Evolutionary conservation across 2,113 vertebrate species (phyloP), one percentile per base, ranked within the genome.

Genomic region (Paramormyrops kingsleyae): DNA sequence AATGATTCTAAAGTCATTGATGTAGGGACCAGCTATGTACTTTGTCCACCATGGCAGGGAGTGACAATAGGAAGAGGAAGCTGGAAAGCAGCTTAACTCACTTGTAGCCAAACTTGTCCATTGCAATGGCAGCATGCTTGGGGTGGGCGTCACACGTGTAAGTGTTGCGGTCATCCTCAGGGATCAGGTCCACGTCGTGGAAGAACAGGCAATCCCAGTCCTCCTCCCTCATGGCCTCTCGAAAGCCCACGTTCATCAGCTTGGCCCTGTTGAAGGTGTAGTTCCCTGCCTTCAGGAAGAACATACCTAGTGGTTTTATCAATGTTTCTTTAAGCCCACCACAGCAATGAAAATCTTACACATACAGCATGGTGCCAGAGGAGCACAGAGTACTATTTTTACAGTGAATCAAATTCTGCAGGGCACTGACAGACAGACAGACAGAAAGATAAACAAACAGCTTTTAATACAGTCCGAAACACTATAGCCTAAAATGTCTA

Each of bases 101-200:
- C 96, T 96, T 96, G 94, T 97, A 97, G 53, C 96, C 95, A 42
- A 97, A 97, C 92, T 97, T 97, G 95, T 97, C 95, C 93, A 97
- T 97, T 91, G 97, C 97, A 56, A 97, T 93, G 47, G 97, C 96
- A 0, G 95, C 95, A 8, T 97, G 97, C 59, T 96, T 96, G 13
- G 97, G 96, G 91, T 96, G 95, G 88, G 90, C 46, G 91, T 97
- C 95, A 1, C 97, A 97, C 24, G 91, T 80, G 88, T 97, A 97
- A 0, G 93, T 90, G 92, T 96, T 97, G 89, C 95, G 95, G 83
- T 97, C 96, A 0, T 97, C 97, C 90, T 97, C 96, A 0, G 97
- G 97, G 74, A 97, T 97, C 8, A 97, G 95, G 91, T 97, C 97
- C 39, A 97, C 96, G 0, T 97, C 96, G 0, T 97, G 97, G 92